Percentiles rank a stretch among this genome's conserved stretches.
Evolutionary conservation across 2,797 vertebrate genomes (phyloP).

Genomic region (Acropternis orthonyx): DNA sequence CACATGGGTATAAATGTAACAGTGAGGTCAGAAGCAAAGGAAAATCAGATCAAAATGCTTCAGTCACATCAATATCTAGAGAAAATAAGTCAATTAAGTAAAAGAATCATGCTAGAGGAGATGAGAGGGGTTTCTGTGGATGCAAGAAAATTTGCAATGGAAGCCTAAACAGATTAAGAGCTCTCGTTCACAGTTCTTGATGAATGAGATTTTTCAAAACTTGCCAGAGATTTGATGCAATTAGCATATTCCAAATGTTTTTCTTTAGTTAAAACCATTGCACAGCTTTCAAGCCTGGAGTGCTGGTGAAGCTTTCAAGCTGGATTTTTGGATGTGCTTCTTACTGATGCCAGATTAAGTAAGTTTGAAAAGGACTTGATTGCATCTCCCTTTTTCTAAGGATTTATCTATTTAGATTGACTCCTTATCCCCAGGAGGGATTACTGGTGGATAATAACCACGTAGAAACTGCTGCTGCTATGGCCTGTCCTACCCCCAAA

Average conservation of each 20-base stretch:
- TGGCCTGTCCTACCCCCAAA: neutral
- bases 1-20: neutral
- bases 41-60: neutral
- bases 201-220: neutral
- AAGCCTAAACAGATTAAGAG: neutral
- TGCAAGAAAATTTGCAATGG: neutral
- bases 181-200: neutral
- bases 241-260: neutral
- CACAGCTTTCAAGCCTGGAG: neutral
- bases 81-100: constrained; percentile 1
- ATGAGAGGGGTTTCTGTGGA: neutral
- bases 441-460: neutral
- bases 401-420: neutral
- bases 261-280: neutral
- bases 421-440: neutral
- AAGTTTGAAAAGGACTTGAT: neutral
- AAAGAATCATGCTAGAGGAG: neutral
- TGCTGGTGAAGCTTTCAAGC: neutral
- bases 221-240: neutral
- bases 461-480: neutral
- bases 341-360: neutral
- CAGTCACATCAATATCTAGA: neutral
- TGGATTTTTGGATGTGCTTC: neutral
- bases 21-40: neutral
- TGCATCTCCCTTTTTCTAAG: neutral